phyloP scores from a whole-genome alignment of 2,888 invertebrate species.

The Teleiodes luculella region DNA sequence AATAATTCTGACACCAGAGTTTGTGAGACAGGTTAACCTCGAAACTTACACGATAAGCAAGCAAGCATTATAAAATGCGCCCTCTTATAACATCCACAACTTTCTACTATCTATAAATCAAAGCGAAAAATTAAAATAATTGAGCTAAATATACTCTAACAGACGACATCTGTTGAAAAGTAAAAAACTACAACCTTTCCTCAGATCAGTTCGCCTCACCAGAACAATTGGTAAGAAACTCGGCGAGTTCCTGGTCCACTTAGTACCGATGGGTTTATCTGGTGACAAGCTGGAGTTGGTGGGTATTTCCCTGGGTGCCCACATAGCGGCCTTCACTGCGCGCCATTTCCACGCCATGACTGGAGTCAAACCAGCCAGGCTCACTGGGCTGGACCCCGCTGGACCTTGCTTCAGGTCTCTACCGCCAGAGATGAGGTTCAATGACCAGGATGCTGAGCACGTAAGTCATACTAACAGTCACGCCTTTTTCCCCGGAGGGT shows the following conservation, averaged over 20 bases:
- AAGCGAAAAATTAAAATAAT: too few species aligned
- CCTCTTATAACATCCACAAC: too few species aligned
- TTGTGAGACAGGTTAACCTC: too few species aligned
- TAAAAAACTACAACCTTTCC: constrained; percentile 21
- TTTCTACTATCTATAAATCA: too few species aligned
- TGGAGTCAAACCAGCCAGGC: constrained; percentile 51
- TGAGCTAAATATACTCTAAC: too few species aligned
- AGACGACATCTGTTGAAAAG: background rate
- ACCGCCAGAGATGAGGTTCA: constrained; percentile 41
- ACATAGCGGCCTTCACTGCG: constrained; percentile 51
- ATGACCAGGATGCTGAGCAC: constrained; percentile 42
- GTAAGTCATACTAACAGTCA: too few species aligned
- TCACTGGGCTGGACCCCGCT: constrained; percentile 66
- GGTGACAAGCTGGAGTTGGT: constrained; percentile 57
- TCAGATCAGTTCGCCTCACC: constrained; percentile 59
- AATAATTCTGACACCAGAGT: too few species aligned
- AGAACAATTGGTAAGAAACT: constrained; percentile 53
- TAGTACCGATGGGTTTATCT: constrained; percentile 46
- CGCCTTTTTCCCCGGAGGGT: too few species aligned
- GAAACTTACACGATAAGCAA: too few species aligned
- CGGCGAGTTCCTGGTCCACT: constrained; percentile 55
- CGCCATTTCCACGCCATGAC: constrained; percentile 55
- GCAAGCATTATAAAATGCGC: too few species aligned
- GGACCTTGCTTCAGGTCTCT: constrained; percentile 63
- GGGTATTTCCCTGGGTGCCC: constrained; percentile 62